Evolutionary conservation across 1,140 invertebrate species (phyloP), one percentile per base, ranked within the genome.

Genomic region (Cotesia glomerata): DNA sequence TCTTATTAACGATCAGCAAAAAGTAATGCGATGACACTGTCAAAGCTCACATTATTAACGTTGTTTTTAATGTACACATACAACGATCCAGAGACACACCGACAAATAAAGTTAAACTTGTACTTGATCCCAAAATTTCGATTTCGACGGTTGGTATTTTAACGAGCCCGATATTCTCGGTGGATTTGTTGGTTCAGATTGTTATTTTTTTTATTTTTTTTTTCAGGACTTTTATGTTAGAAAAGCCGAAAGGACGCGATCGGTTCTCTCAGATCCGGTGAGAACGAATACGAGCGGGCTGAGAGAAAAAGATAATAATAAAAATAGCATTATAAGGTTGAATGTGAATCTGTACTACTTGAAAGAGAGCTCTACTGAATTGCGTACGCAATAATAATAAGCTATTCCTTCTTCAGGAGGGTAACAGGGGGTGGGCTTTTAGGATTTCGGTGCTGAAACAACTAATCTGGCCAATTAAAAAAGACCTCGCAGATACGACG

Each of bases 121-220:
- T 77, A 82, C 80, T 82, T 84, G 85, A 85, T 78, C 80, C 82
- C 79, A 81, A 87, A 86, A 87, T 86, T 87, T 87, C 86, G 85
- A 85, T 85, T 86, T 84, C 82, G 85, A 81, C 80, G 80, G 75
- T 69, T 81, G 85, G 84, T 85, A 87, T 87, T 86, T 86, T 86
- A 87, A 87, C 84, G 85, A 87, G 84, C 81, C 77, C 82, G 82
- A 87, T 84, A 84, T 82, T 82, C 81, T 64, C 68, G 13, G 61
- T 70, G 74, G 62, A 73, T 73, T 71, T 67, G 63, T 67, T 51
- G 64, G 58, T 51, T 14, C 36, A 11, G 54, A 9, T 45, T 74
- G 58, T 52, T 66, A n/a, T 52, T 63, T 59, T 73, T 62, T 52
- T 36, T 32, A n/a, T 34, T 9, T 39, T 56, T 69, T 16, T 32